phyloP scores from a whole-genome alignment of 2,888 invertebrate species.

The Euzophera pinguis region DNA sequence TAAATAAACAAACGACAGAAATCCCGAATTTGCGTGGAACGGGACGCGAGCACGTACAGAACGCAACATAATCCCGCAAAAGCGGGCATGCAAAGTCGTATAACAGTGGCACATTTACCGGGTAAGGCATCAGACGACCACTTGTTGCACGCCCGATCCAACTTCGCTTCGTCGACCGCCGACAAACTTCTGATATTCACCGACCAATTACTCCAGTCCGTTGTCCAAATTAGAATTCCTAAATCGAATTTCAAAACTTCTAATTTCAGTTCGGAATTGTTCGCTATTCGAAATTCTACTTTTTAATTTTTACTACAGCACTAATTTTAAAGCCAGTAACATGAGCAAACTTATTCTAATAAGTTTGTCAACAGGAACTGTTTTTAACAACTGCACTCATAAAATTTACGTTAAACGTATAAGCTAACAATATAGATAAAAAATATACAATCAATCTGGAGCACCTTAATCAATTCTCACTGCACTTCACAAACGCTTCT shows the following conservation, averaged over 20 bases:
- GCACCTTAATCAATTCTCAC: constrained; percentile 59
- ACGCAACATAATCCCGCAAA: constrained; percentile 58
- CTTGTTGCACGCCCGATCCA: constrained; percentile 67
- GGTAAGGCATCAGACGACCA: constrained; percentile 70
- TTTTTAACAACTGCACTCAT: constrained; percentile 27
- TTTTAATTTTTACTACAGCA: constrained; percentile 6
- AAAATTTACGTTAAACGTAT: constrained; percentile 26
- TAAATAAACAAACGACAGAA: constrained; percentile 50
- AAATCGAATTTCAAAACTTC: constrained; percentile 29
- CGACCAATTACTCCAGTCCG: constrained; percentile 43
- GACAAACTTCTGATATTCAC: constrained; percentile 52
- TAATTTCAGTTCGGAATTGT: constrained; percentile 17
- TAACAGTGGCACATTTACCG: constrained; percentile 74
- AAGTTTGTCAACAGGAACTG: constrained; percentile 46
- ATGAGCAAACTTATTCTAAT: constrained; percentile 13
- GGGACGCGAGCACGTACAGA: constrained; percentile 36
- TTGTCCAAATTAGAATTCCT: constrained; percentile 32
- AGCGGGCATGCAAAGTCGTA: constrained; percentile 73
- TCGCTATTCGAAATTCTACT: background rate
- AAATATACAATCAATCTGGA: constrained; percentile 42
- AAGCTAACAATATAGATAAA: constrained; percentile 32
- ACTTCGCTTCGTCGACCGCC: constrained; percentile 48
- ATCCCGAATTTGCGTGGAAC: constrained; percentile 48
- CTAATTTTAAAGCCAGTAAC: constrained; percentile 5
- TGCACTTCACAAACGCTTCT: constrained; percentile 55